phyloP scores from a whole-genome alignment of 2,113 vertebrate species.

The Ammospiza nelsoni region DNA sequence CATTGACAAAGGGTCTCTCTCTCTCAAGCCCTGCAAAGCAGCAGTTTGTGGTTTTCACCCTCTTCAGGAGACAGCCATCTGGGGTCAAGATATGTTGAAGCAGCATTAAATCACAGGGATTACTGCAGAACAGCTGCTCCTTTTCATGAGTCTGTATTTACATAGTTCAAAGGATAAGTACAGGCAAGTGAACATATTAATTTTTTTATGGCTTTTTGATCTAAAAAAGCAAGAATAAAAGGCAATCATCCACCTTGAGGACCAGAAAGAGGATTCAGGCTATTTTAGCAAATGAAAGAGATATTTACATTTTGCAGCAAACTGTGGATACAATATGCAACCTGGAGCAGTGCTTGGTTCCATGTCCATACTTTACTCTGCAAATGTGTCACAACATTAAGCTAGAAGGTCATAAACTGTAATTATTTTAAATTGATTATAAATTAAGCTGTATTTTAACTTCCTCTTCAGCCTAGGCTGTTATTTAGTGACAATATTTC shows the following conservation, averaged over 20 bases:
- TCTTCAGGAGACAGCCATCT: neutral
- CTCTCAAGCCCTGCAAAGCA: neutral
- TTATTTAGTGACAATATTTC: neutral
- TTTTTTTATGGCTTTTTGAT: slow-evolving; percentile 22
- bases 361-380: neutral
- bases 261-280: neutral
- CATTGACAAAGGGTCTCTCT: neutral
- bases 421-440: neutral
- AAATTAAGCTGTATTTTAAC: neutral
- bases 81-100: neutral
- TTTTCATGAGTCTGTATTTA: slow-evolving; percentile 4
- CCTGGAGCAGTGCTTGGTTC: neutral
- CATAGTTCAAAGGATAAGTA: slow-evolving; percentile 12
- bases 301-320: neutral
- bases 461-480: neutral
- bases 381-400: neutral
- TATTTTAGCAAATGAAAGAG: neutral
- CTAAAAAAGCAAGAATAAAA: slow-evolving; percentile 1
- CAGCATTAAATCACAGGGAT: slow-evolving; percentile 12
- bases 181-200: neutral
- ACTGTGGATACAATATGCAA: neutral
- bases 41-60: neutral
- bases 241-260: neutral
- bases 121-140: neutral
- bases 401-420: neutral